Evolutionary conservation across 2,888 invertebrate genomes (phyloP), one percentile per base, ranked within the genome.

Genomic region (Galeopsomyia nigrocyanea): DNA sequence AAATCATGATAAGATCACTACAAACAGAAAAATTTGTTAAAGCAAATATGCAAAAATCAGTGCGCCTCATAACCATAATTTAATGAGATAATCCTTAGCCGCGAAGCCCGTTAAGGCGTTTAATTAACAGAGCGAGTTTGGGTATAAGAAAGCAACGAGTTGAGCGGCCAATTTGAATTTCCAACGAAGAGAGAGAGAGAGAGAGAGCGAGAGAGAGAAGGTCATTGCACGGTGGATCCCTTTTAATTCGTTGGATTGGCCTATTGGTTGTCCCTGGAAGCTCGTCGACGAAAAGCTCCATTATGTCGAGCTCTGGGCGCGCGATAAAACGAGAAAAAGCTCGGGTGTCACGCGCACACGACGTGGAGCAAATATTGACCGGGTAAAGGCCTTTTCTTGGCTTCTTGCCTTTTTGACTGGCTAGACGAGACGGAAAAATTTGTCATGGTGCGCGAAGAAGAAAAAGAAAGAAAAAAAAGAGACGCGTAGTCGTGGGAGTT

Each of bases 121-220:
- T 63, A 70, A 70, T 70, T 70, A 64, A 64, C 46, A 26, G 22
- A 31, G 26, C 62, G 17, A 5, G 26, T 5, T 26, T 16, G 14
- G 21, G 16, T 16, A 26, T 31, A 21, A 66, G 57, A 62, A 56
- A 50, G 19, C 51, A n/a, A n/a, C n/a, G n/a, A n/a, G n/a, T 51
- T 21, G 26, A 65, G 61, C 19, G 55, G 55, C 26, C 31, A 31
- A 69, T 69, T 69, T 69, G 68, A 69, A 69, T 69, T 69, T 69
- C 63, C 31, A 69, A 69, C 63, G n/a, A 39, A 39, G 39, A 57
- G 68, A 17, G 21, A 57, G 68, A 17, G 21, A 39, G 39, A 57
- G 68, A 17, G 21, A n/a, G n/a, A n/a, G n/a, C n/a, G n/a, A 39
- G 39, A 57, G 68, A 17, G 21, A 50, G 51, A 5, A 26, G 5